Conservation (phyloP, 2,888 invertebrate species). For the Brachylomia viminalis region DNA sequence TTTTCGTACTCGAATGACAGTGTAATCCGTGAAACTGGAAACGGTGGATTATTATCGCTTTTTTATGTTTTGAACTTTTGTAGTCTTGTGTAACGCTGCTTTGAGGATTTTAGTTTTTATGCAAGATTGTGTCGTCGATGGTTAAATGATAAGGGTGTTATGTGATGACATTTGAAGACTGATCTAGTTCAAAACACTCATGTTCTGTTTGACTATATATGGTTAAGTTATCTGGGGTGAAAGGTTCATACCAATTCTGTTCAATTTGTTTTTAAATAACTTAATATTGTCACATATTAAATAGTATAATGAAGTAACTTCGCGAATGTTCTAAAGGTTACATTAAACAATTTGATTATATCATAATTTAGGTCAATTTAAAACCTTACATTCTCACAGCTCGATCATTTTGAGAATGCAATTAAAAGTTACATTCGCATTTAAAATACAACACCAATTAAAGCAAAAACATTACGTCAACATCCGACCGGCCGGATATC, state of each 20-base stretch:
- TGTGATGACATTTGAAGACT: slow-evolving; percentile 37
- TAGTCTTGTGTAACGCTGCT: slow-evolving; percentile 50
- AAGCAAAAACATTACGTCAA: slow-evolving; percentile 44
- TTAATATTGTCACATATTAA: not conserved
- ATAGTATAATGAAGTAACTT: not conserved
- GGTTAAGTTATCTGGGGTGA: not conserved
- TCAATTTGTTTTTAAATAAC: not conserved
- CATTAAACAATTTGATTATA: not conserved
- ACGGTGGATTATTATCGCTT: slow-evolving; percentile 72
- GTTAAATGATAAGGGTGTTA: slow-evolving; percentile 17
- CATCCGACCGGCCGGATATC: slow-evolving; percentile 50
- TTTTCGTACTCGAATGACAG: slow-evolving; percentile 65
- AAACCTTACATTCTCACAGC: slow-evolving; percentile 30
- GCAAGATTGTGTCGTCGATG: slow-evolving; percentile 13
- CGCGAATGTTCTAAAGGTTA: not conserved
- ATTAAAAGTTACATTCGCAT: slow-evolving; percentile 22
- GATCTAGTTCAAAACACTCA: slow-evolving; percentile 8
- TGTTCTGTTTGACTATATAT: not conserved
- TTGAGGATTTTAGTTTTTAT: slow-evolving; percentile 43
- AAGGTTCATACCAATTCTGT: not conserved
- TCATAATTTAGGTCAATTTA: slow-evolving; percentile 22
- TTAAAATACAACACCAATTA: slow-evolving; percentile 42
- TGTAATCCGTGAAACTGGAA: slow-evolving; percentile 79
- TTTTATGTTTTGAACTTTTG: slow-evolving; percentile 64
- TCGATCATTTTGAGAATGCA: slow-evolving; percentile 7